A percentile compares a stretch with the other conserved stretches of the same genome.
These are phyloP conservation scores for Hippocampus zosterae DNA, from an alignment of 2,113 vertebrate species.

Conservation along the genomic window DNA sequence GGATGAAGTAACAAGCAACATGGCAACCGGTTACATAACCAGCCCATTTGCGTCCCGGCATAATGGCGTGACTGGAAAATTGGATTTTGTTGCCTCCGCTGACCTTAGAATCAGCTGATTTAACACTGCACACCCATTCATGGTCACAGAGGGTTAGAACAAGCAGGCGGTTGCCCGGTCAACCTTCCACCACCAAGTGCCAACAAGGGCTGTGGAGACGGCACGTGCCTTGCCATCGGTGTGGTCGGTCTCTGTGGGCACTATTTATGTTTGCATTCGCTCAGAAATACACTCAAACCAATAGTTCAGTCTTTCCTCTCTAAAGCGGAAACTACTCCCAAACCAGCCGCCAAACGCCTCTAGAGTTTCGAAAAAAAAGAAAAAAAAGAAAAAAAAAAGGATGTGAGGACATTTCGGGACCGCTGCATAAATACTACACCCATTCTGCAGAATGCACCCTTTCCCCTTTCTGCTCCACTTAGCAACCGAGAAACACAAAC, in stretches of 20 bases:
- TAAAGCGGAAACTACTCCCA: constrained; percentile 46
- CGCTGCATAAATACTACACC: constrained; percentile 20
- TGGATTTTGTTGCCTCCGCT: constrained; percentile 23
- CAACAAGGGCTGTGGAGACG: constrained; percentile 60
- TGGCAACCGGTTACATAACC: constrained; percentile 39
- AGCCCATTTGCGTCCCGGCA: constrained; percentile 18
- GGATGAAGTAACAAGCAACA: constrained; percentile 25
- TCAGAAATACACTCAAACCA: constrained; percentile 31
- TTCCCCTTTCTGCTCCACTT: constrained; percentile 36
- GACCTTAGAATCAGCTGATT: constrained; percentile 40
- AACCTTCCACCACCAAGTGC: constrained; percentile 70
- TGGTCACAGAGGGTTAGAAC: constrained; percentile 53
- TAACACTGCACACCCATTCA: constrained; percentile 72
- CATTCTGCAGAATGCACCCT: neutral
- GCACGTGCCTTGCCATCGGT: constrained; percentile 41
- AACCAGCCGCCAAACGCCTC: constrained; percentile 22
- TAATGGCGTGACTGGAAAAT: constrained; percentile 40
- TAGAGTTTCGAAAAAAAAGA: constrained; percentile 16
- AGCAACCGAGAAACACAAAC: constrained; percentile 55
- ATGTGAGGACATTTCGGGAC: constrained; percentile 26
- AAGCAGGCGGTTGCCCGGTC: constrained; percentile 47
- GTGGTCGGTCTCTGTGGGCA: constrained; percentile 4
- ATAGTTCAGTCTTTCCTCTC: constrained; percentile 65
- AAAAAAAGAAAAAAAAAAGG: constrained; percentile 40
- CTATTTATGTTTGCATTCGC: constrained; percentile 33